Evolutionary conservation across 2,888 invertebrate species (phyloP).

Genomic region (Cheiracanthium punctorium): DNA sequence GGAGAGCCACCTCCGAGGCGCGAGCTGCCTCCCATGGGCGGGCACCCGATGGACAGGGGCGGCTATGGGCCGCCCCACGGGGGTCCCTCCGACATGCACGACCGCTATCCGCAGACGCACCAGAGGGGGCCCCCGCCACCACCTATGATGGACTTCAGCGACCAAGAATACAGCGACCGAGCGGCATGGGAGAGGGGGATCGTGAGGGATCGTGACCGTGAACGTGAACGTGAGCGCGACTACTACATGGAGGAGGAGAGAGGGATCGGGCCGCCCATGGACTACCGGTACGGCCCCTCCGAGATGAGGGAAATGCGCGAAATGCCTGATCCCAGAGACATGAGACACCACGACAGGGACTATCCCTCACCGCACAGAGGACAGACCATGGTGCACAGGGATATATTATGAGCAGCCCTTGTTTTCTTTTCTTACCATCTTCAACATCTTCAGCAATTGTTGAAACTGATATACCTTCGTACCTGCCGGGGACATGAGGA

Average conservation of each 20-base stretch:
- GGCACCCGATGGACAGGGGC: constrained; percentile 20
- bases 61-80: constrained; percentile 25
- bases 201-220: constrained; percentile 29
- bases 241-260: constrained; percentile 59
- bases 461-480: neutral
- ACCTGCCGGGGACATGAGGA: neutral
- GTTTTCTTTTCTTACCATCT: neutral
- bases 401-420: constrained; percentile 59
- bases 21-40: constrained; percentile 36
- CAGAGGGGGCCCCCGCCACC: constrained; percentile 34
- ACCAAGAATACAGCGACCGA: constrained; percentile 56
- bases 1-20: constrained; percentile 37
- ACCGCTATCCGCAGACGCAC: constrained; percentile 59
- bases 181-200: constrained; percentile 51
- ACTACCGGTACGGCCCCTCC: constrained; percentile 33
- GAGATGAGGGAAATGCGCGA: constrained; percentile 67
- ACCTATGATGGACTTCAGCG: constrained; percentile 41
- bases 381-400: constrained; percentile 69
- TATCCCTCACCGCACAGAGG: constrained; percentile 70
- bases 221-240: constrained; percentile 2
- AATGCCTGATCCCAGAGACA: constrained; percentile 47
- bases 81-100: constrained; percentile 36
- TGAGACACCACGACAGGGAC: constrained; percentile 63
- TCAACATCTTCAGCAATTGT: too few relatives aligned
- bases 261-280: constrained; percentile 13